These are phyloP conservation scores for Phallusia fumigata DNA, from an alignment of 23 tunicate genomes.

Conservation along the genomic window DNA sequence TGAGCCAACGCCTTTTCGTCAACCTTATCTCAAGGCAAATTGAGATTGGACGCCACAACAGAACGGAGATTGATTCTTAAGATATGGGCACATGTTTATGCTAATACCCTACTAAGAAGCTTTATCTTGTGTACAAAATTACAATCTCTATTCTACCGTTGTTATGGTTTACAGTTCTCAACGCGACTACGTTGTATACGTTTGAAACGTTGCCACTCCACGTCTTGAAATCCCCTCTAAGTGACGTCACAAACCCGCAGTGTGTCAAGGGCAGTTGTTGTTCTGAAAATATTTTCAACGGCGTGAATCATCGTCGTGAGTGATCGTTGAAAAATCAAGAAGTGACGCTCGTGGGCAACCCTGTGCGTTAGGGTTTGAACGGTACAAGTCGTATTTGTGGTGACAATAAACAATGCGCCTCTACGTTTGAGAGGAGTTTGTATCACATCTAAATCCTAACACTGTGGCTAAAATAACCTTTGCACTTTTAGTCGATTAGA, in stretches of 20 bases:
- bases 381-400: background rate
- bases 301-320: background rate
- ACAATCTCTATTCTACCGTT: background rate
- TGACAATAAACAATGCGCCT: background rate
- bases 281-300: background rate
- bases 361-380: background rate
- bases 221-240: background rate
- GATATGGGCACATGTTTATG: constrained; percentile 11
- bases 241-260: constrained; percentile 3
- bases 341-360: background rate
- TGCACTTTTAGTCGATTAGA: too few species aligned
- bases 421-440: too few species aligned
- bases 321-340: background rate
- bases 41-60: background rate
- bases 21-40: background rate
- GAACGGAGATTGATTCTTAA: constrained; percentile 2
- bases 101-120: constrained; percentile 13
- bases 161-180: background rate
- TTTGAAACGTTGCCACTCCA: background rate
- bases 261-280: background rate
- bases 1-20: background rate
- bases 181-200: constrained; percentile 1
- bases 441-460: too few species aligned
- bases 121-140: constrained; percentile 4
- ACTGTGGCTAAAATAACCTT: too few species aligned